Evolutionary conservation across 2,888 invertebrate species (phyloP).

Genomic region (Eupithecia insigniata): DNA sequence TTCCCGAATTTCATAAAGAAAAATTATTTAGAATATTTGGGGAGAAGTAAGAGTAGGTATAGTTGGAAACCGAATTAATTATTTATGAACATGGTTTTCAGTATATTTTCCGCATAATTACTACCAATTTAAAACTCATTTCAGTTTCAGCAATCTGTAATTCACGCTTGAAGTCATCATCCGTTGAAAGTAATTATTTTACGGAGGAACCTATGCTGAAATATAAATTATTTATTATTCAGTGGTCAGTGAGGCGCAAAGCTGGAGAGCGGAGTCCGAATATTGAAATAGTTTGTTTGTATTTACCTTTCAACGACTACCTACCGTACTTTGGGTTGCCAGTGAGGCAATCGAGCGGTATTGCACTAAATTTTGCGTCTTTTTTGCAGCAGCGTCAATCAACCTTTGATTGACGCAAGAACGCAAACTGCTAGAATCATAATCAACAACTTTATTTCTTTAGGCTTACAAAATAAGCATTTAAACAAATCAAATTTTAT

Average conservation of each 20-base stretch:
- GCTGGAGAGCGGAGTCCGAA: slow-evolving; percentile 61
- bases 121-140: slow-evolving; percentile 39
- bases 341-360: slow-evolving; percentile 22
- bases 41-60: no score
- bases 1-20: not conserved
- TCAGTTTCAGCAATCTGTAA: slow-evolving; percentile 43
- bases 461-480: no score
- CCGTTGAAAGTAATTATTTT: slow-evolving; percentile 53
- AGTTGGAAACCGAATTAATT: not conserved
- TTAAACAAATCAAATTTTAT: no score
- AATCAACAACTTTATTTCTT: no score
- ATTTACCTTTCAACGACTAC: slow-evolving; percentile 65
- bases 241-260: slow-evolving; percentile 61
- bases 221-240: slow-evolving; percentile 62
- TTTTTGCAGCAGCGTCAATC: not conserved
- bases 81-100: not conserved
- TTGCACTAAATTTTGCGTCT: slow-evolving; percentile 4
- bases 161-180: slow-evolving; percentile 47
- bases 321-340: slow-evolving; percentile 54
- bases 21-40: not conserved
- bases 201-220: slow-evolving; percentile 48
- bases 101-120: not conserved
- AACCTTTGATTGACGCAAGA: no score
- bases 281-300: slow-evolving; percentile 73
- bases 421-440: no score